A percentile compares a stretch with the other conserved stretches of the same genome.
These are phyloP conservation scores for Sabatieria punctata DNA, from an alignment of 2,888 invertebrate species.

Conservation along the genomic window DNA sequence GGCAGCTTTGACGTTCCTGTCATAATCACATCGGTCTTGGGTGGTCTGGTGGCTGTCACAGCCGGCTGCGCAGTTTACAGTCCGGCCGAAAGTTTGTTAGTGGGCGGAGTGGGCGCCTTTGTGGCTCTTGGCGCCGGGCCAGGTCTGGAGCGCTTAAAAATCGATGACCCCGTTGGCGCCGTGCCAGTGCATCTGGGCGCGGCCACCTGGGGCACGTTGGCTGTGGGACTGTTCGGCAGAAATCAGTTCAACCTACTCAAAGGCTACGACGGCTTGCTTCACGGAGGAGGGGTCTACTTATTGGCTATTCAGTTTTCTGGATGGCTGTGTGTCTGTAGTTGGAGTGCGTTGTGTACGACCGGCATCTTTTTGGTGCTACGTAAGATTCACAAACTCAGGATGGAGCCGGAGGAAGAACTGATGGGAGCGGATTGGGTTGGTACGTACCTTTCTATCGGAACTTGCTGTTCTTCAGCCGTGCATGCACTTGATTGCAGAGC, in stretches of 20 bases:
- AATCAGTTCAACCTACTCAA: slow-evolving; percentile 24
- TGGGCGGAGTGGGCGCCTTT: background rate
- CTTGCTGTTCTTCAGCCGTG: no score
- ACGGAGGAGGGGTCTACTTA: slow-evolving; percentile 65
- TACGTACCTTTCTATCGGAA: no score
- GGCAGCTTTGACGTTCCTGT: slow-evolving; percentile 60
- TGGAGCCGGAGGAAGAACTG: slow-evolving; percentile 65
- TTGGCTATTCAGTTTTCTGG: slow-evolving; percentile 62
- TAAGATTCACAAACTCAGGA: slow-evolving; percentile 42
- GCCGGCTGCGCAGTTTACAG: background rate
- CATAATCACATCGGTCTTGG: slow-evolving; percentile 69
- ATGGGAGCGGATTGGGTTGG: slow-evolving; percentile 73
- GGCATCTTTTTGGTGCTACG: background rate
- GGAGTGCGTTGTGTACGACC: slow-evolving; percentile 44
- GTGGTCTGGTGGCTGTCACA: slow-evolving; percentile 2
- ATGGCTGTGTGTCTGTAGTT: slow-evolving; percentile 49
- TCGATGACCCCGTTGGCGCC: slow-evolving; percentile 49
- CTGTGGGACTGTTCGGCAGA: slow-evolving; percentile 73
- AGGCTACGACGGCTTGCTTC: slow-evolving; percentile 36
- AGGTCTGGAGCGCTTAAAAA: background rate
- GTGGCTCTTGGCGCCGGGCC: background rate
- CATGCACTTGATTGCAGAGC: no score
- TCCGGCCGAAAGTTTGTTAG: background rate
- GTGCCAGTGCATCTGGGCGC: background rate
- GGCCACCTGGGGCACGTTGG: slow-evolving; percentile 52